Evolutionary conservation across 2,797 vertebrate genomes (phyloP).

Genomic region (Acropternis orthonyx): DNA sequence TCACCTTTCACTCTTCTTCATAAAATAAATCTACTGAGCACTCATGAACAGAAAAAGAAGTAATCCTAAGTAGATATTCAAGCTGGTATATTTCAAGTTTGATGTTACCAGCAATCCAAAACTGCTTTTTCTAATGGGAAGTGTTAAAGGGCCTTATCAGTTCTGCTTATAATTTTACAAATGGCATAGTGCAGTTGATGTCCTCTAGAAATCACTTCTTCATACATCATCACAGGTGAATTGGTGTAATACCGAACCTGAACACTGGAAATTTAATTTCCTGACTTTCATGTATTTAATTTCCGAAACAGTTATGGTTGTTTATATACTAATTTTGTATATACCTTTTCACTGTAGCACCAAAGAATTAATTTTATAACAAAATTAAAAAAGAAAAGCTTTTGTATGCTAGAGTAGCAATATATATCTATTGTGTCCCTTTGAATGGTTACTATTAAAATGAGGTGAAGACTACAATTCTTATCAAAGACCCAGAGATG

Average conservation of each 20-base stretch:
- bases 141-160: background rate
- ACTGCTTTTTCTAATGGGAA: background rate
- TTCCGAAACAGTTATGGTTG: background rate
- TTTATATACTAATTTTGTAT: background rate
- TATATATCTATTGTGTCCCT: background rate
- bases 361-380: background rate
- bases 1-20: background rate
- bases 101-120: background rate
- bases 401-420: background rate
- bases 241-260: background rate
- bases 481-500: background rate
- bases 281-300: background rate
- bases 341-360: background rate
- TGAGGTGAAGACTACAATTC: background rate
- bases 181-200: background rate
- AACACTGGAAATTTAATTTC: conserved; percentile 33
- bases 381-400: background rate
- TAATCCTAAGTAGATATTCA: background rate
- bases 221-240: background rate
- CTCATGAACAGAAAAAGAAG: background rate
- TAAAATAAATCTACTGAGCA: background rate
- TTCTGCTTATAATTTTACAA: background rate
- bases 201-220: background rate
- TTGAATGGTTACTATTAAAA: background rate
- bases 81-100: background rate